Conservation (phyloP, 2,797 vertebrate species). For the Acanthornis magna region DNA sequence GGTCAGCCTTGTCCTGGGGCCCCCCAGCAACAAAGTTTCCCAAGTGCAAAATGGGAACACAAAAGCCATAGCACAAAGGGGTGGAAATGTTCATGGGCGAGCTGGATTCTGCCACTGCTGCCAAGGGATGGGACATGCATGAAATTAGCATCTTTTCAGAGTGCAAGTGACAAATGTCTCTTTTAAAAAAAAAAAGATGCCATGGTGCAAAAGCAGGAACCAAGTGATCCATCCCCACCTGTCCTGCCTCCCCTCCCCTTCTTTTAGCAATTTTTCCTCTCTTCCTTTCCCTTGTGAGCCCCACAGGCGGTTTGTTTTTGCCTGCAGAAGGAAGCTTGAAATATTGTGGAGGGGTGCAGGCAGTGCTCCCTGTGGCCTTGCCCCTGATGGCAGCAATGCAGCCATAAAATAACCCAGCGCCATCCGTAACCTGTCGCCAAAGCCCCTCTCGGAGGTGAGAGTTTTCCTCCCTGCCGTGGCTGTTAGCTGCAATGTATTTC, state of each 20-base stretch:
- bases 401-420: constrained; percentile 79
- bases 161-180: not conserved
- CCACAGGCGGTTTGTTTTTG: constrained; percentile 66
- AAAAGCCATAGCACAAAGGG: not conserved
- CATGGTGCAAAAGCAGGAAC: not conserved
- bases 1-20: not conserved
- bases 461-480: constrained; percentile 79
- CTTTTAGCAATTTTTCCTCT: constrained; percentile 49
- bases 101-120: not conserved
- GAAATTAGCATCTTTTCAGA: not conserved
- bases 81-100: not conserved
- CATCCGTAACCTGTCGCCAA: constrained; percentile 93
- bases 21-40: not conserved
- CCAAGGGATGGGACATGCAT: not conserved
- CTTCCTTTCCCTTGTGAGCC: constrained; percentile 56
- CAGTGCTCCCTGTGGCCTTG: constrained; percentile 72
- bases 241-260: not conserved
- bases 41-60: not conserved
- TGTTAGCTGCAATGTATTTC: constrained; percentile 79
- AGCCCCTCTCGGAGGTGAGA: constrained; percentile 70
- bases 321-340: constrained; percentile 78
- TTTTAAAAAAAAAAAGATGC: not conserved
- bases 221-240: not conserved
- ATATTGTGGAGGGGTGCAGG: constrained; percentile 69
- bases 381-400: constrained; percentile 70